phyloP scores from a whole-genome alignment of 1,140 invertebrate genomes.

The Apis florea region DNA sequence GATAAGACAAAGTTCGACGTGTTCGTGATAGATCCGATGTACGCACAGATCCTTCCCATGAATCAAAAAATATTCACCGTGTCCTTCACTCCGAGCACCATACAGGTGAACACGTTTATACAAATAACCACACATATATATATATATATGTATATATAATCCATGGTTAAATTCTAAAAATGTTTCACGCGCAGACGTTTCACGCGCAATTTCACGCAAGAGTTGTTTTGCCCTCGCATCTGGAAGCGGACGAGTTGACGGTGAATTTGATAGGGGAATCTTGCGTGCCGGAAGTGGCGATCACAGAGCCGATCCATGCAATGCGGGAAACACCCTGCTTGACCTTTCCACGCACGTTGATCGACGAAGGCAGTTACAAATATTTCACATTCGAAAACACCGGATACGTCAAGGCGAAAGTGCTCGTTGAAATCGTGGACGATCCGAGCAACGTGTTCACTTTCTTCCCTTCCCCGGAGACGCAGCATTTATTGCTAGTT shows the following conservation, averaged over 20 bases:
- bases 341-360: slow-evolving; percentile 62
- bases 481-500: neutral
- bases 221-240: slow-evolving; percentile 55
- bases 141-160: too few relatives aligned
- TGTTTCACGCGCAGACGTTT: slow-evolving; percentile 55
- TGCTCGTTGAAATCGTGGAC: slow-evolving; percentile 61
- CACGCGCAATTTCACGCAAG: slow-evolving; percentile 52
- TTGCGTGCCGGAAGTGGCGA: slow-evolving; percentile 70
- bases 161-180: too few relatives aligned
- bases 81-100: slow-evolving; percentile 61
- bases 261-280: slow-evolving; percentile 70
- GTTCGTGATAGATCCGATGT: slow-evolving; percentile 61
- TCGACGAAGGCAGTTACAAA: slow-evolving; percentile 48
- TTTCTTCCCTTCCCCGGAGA: neutral
- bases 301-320: slow-evolving; percentile 58
- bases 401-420: slow-evolving; percentile 62
- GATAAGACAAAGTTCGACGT: slow-evolving; percentile 28
- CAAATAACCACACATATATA: too few relatives aligned
- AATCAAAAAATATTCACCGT: slow-evolving; percentile 62
- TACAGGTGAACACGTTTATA: slow-evolving; percentile 54
- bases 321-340: slow-evolving; percentile 38
- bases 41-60: slow-evolving; percentile 60
- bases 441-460: slow-evolving; percentile 49
- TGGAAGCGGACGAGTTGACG: slow-evolving; percentile 48
- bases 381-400: slow-evolving; percentile 64